A percentile compares a stretch with the other conserved stretches of the same genome.
phyloP scores from a whole-genome alignment of 2,113 vertebrate species.

The Sitta europaea region DNA sequence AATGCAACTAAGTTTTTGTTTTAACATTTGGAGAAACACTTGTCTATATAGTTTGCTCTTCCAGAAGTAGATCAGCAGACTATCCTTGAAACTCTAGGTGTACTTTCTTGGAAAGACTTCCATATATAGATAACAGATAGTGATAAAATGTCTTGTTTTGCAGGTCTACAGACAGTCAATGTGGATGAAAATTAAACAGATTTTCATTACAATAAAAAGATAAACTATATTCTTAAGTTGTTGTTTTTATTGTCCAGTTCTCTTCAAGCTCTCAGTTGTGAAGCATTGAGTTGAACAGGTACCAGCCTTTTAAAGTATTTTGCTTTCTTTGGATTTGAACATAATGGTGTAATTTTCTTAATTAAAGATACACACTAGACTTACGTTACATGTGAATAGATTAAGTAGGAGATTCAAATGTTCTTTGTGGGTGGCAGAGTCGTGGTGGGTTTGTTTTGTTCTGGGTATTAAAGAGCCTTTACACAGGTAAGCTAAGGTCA shows the following conservation, averaged over 20 bases:
- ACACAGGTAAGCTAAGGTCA: background rate
- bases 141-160: constrained; percentile 5
- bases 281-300: background rate
- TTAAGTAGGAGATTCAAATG: background rate
- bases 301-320: background rate
- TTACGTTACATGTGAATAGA: background rate
- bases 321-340: background rate
- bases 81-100: background rate
- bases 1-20: background rate
- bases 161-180: constrained; percentile 95
- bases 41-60: background rate
- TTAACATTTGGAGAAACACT: background rate
- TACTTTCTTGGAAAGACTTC: background rate
- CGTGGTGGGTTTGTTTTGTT: background rate
- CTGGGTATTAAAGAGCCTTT: background rate
- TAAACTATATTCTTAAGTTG: background rate
- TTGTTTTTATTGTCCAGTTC: background rate
- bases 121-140: background rate
- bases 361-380: background rate
- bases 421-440: background rate
- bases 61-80: background rate
- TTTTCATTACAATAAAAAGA: constrained; percentile 70
- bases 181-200: constrained; percentile 91
- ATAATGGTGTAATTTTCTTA: background rate
- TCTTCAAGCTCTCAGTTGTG: background rate